Base-by-base conservation (phyloP, 64 coral and sea anemone genomes). In the Montipora sp. region DNA sequence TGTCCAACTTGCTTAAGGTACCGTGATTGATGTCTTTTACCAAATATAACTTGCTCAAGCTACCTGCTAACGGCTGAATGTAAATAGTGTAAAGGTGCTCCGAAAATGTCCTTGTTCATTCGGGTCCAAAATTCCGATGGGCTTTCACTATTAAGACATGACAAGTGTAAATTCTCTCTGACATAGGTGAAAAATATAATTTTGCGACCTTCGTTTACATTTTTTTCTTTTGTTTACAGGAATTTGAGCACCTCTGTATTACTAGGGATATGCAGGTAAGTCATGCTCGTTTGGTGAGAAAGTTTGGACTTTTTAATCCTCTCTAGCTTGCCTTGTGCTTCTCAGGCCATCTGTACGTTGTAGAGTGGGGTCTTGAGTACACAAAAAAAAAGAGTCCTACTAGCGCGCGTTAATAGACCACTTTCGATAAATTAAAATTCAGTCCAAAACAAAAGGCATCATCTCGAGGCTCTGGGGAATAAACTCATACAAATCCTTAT, bases 1-100 rank as follows among this genome's bases (percentile, higher is more conserved):
- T 97, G 78, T 65, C 95, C 0, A 46, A 77, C 19, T 13, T 80
- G 63, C 44, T 97, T 1, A 97, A 97, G 95, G 94, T 92, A 95
- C 7, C 9, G 58, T 50, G 50, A 70, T 10, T n/a, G 67, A 71
- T 23, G 68, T 71, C 8, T 11, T 4, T 16, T 63, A 55, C 10
- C 51, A 55, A 7, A 55, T 55, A 7, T 55, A 10, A 36, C 36
- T 36, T 36, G 36, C 36, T 36, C 36, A 36, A 36, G 36, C 36
- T 36, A 2, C 36, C 36, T 36, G 36, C 36, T 36, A 36, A 2
- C 36, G 36, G 36, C 36, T 36, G 0, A 36, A 36, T 36, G 36
- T 36, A 36, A 36, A 36, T 36, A 36, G 36, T 36, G 36, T 36
- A 36, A 36, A 36, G 36, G 36, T 36, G 36, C 36, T 36, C 36